These are phyloP conservation scores for Cosmorhoe ocellata DNA, from an alignment of 2,888 invertebrate species.

Conservation along the genomic window DNA sequence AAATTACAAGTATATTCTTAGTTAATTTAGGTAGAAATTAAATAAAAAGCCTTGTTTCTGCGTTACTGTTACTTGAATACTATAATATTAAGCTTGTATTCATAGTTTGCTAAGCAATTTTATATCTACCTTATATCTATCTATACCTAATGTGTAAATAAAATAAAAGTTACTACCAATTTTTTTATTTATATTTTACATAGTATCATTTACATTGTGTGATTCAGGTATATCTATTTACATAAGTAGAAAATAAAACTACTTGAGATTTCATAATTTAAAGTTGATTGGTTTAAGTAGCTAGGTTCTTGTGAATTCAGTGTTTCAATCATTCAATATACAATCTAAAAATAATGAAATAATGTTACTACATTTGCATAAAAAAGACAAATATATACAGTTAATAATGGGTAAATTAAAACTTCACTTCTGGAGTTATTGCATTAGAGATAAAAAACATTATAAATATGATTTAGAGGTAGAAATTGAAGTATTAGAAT, in stretches of 20 bases:
- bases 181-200: constrained; percentile 78
- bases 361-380: too few species aligned
- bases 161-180: constrained; percentile 70
- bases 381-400: too few species aligned
- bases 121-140: constrained; percentile 16
- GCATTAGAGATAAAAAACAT: too few species aligned
- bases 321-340: background rate
- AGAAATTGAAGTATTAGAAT: too few species aligned
- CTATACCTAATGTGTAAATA: constrained; percentile 36
- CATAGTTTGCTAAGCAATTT: constrained; percentile 28
- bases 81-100: constrained; percentile 7
- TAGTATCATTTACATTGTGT: constrained; percentile 65
- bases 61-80: constrained; percentile 5
- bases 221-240: constrained; percentile 58
- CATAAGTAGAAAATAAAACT: constrained; percentile 63
- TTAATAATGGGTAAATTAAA: too few species aligned
- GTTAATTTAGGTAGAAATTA: constrained; percentile 64
- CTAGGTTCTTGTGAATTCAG: background rate
- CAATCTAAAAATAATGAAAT: too few species aligned
- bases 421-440: too few species aligned
- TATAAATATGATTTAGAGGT: too few species aligned
- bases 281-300: constrained; percentile 28
- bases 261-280: constrained; percentile 55
- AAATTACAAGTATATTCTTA: constrained; percentile 84
- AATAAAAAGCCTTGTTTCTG: too few species aligned